These are phyloP conservation scores for Panthera leo DNA, from an alignment of 2,113 vertebrate genomes.

Conservation along the genomic window DNA sequence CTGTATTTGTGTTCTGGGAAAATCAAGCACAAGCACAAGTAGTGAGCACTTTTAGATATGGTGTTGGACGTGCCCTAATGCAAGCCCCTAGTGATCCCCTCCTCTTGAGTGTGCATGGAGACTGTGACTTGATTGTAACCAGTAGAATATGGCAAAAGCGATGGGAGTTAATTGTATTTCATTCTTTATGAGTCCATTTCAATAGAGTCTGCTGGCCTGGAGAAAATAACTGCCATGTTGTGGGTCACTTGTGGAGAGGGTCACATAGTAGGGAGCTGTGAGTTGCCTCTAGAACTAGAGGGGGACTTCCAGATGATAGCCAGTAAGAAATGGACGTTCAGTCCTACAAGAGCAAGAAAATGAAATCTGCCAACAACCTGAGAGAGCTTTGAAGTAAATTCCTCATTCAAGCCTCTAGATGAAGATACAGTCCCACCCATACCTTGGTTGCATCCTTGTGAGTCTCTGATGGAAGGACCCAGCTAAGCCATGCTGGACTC, in stretches of 20 bases:
- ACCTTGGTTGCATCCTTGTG: neutral
- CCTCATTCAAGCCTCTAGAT: neutral
- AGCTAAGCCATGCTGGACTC: neutral
- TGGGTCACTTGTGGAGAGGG: neutral
- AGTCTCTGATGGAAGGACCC: neutral
- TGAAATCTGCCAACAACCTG: neutral
- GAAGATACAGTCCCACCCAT: neutral
- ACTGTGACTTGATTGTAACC: neutral
- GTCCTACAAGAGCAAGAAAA: neutral
- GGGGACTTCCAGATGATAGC: neutral
- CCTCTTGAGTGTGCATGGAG: neutral
- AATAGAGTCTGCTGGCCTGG: neutral
- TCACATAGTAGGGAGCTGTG: too few relatives aligned
- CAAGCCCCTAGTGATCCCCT: neutral
- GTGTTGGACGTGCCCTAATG: neutral
- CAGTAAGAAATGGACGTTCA: neutral
- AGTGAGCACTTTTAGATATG: neutral
- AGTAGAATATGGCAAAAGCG: neutral
- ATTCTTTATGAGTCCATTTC: neutral
- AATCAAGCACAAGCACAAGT: neutral
- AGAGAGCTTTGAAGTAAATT: neutral
- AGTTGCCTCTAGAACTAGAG: neutral
- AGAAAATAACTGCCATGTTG: neutral
- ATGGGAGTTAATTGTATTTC: neutral
- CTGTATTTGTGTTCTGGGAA: neutral